Base-by-base conservation (phyloP, 2,888 invertebrate species). In the Matsumyia berberina region DNA sequence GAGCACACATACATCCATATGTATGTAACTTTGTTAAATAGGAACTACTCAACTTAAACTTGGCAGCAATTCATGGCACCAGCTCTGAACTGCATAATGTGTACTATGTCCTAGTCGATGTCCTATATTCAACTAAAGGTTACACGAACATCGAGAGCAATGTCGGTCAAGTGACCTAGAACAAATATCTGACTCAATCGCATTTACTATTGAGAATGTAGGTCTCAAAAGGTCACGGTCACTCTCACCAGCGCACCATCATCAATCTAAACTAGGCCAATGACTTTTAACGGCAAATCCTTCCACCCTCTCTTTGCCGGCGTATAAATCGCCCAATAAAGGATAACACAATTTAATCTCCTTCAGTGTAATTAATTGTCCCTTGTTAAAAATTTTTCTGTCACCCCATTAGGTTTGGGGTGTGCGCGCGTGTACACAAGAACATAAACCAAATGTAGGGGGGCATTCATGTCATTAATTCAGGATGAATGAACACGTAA, bases 251-350 rank as follows among this genome's bases (percentile, higher is more conserved):
- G 11, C n/a, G n/a, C 15, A 35, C 37, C 46, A 69, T 11, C 49
- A 37, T 53, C 51, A 53, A 35, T 57, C 37, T 51, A 37, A 77
- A 77, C 60, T 77, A 69, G 77, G 77, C 53, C 77, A 77, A 69
- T 77, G 77, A 53, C 77, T 77, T 69, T 53, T 53, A 60, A 44
- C 44, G 39, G 0, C n/a, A 33, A 42, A 51, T 31, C 17, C 9
- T 15, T n/a, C 11, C 11, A 5, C 8, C 39, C 15, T n/a, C 44
- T 7, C 19, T 29, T 24, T 31, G 1, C 2, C 17, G 3, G 11
- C 17, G 24, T 24, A 33, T 53, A 55, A 53, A 72, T 53, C 6
- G 51, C 6, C 37, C 29, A 39, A 60, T 19, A 64, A 67, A 53
- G 29, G 39, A 64, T 33, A 49, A 66, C 46, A 72, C 60, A 53